Conservation (phyloP, 2,113 vertebrate genomes). For the Uria aalge region DNA sequence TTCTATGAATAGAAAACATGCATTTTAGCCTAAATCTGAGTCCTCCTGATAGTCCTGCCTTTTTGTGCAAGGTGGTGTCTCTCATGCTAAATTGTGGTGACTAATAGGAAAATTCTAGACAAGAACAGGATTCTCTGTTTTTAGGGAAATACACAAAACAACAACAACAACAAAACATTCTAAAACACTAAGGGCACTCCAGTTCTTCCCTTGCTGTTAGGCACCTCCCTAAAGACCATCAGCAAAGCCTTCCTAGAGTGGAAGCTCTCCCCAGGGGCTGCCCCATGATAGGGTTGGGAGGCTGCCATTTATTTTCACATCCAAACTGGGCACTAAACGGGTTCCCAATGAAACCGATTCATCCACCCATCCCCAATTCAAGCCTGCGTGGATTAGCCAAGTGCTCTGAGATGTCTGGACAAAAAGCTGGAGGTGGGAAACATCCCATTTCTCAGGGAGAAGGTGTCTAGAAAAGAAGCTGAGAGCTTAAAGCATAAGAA, state of each 20-base stretch:
- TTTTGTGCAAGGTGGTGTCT: not conserved
- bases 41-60: not conserved
- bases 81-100: not conserved
- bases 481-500: not conserved
- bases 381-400: rapidly evolving
- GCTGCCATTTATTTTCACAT: not conserved
- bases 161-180: not conserved
- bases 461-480: not conserved
- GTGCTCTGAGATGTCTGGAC: not conserved
- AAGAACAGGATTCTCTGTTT: not conserved
- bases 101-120: not conserved
- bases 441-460: not conserved
- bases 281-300: too few species aligned
- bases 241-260: not conserved
- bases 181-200: not conserved
- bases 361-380: not conserved
- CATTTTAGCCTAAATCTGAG: not conserved
- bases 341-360: rapidly evolving
- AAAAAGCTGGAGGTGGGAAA: not conserved
- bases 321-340: not conserved
- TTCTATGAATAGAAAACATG: rapidly evolving
- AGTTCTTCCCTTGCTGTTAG: not conserved
- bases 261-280: not conserved
- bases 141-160: not conserved
- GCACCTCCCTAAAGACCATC: not conserved